A percentile compares a stretch with the other conserved stretches of the same genome.
Conservation (phyloP, 2,888 invertebrate genomes). For the Pediacus dermestoides region DNA sequence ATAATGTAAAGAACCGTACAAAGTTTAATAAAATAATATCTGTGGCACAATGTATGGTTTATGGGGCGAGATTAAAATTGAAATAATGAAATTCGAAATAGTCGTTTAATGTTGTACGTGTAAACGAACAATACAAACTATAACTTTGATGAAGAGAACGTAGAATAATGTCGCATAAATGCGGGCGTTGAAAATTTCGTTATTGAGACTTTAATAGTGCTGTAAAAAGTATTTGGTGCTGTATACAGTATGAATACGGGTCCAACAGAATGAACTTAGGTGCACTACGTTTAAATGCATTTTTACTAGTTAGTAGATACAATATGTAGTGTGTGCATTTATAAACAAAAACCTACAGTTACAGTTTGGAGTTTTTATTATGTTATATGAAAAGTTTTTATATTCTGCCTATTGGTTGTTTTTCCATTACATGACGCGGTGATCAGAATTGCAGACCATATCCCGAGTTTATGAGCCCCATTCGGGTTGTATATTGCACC, state of each 20-base stretch:
- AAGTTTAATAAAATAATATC: too few species aligned
- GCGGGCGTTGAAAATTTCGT: conserved; percentile 36
- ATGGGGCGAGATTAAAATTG: conserved; percentile 23
- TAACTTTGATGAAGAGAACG: conserved; percentile 4
- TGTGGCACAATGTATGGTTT: too few species aligned
- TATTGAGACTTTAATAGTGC: conserved; percentile 36
- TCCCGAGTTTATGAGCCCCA: conserved; percentile 45
- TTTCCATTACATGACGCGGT: conserved; percentile 45
- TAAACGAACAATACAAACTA: conserved; percentile 13
- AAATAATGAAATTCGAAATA: conserved; percentile 24
- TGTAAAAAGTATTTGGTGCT: conserved; percentile 32
- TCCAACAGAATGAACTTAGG: conserved; percentile 6
- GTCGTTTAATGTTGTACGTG: conserved; percentile 17
- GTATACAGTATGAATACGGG: conserved; percentile 33
- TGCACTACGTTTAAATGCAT: conserved; percentile 7
- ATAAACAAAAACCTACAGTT: conserved; percentile 28
- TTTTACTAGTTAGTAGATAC: conserved; percentile 13
- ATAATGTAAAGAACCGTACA: conserved; percentile 15
- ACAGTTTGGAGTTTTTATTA: conserved; percentile 38
- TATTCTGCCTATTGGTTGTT: conserved; percentile 46
- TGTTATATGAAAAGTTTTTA: conserved; percentile 47
- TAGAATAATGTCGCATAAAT: conserved; percentile 14
- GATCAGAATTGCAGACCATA: conserved; percentile 48
- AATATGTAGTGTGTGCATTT: conserved; percentile 35
- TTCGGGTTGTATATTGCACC: conserved; percentile 45